phyloP scores from a whole-genome alignment of 2,797 vertebrate species.

The Cossypha polioptera region DNA sequence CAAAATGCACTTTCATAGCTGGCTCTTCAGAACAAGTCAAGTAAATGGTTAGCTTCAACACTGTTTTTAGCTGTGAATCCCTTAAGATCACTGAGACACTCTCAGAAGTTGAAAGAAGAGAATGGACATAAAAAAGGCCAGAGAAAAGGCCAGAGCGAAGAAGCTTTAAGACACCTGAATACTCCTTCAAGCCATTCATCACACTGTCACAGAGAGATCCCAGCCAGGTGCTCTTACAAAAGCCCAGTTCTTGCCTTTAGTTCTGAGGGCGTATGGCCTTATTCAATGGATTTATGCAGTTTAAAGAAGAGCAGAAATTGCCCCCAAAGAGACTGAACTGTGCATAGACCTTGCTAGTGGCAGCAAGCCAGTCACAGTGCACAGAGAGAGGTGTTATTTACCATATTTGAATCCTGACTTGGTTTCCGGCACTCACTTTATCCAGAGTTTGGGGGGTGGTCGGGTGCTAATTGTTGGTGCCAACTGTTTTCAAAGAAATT shows the following conservation, averaged over 20 bases:
- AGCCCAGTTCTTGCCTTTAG: neutral
- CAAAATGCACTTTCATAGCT: neutral
- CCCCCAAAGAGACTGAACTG: neutral
- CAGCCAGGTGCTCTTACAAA: neutral
- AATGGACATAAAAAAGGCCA: neutral
- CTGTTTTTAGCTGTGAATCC: neutral
- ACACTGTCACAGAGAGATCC: neutral
- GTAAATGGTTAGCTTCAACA: neutral
- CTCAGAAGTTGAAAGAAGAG: neutral
- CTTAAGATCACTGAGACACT: neutral
- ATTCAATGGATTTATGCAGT: neutral
- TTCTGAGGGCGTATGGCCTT: neutral
- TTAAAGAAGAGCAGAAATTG: neutral
- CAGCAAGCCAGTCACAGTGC: neutral
- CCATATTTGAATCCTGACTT: conserved; percentile 8
- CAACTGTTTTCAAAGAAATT: conserved; percentile 55
- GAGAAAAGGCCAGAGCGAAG: neutral
- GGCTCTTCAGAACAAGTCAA: conserved; percentile 13
- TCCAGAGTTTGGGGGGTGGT: conserved; percentile 17
- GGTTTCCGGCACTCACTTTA: neutral
- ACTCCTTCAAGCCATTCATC: neutral
- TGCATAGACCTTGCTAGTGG: neutral
- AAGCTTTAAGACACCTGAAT: neutral
- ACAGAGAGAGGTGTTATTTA: neutral
- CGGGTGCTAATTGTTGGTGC: conserved; percentile 15